Evolutionary conservation across 2,888 invertebrate genomes (phyloP).

Genomic region (Amblyjoppa fuscipennis): DNA sequence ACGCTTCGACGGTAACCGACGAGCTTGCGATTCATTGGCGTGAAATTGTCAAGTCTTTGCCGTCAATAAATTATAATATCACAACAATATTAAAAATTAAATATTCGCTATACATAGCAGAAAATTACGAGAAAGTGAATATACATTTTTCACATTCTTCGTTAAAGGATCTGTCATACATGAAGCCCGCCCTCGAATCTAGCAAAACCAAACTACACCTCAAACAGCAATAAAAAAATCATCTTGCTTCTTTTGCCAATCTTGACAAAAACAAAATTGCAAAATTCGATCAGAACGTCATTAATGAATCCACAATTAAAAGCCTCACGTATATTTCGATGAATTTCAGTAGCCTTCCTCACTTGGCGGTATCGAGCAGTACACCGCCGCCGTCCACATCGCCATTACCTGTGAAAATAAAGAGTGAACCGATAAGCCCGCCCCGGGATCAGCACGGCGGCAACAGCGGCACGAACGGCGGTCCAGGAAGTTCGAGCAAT

Average conservation of each 20-base stretch:
- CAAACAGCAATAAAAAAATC: background rate
- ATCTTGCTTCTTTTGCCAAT: background rate
- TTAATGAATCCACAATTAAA: background rate
- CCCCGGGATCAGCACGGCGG: constrained; percentile 92
- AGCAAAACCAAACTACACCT: background rate
- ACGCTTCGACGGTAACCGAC: background rate
- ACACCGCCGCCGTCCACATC: constrained; percentile 92
- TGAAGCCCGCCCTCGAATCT: background rate
- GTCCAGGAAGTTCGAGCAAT: constrained; percentile 85
- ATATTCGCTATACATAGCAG: too few relatives aligned
- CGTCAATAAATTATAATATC: background rate
- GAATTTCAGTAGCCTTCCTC: constrained; percentile 90
- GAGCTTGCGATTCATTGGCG: background rate
- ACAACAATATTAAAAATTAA: background rate
- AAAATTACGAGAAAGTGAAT: too few relatives aligned
- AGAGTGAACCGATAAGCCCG: constrained; percentile 98
- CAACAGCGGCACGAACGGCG: constrained; percentile 78
- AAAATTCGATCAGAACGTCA: background rate
- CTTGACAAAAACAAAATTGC: background rate
- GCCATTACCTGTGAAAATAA: constrained; percentile 95
- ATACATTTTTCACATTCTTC: too few relatives aligned
- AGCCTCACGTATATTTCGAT: background rate
- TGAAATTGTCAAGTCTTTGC: background rate
- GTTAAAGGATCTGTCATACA: background rate
- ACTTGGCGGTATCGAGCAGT: constrained; percentile 91